These are phyloP conservation scores for Heliconius hortense DNA, from an alignment of 2,888 invertebrate genomes.

Conservation along the genomic window DNA sequence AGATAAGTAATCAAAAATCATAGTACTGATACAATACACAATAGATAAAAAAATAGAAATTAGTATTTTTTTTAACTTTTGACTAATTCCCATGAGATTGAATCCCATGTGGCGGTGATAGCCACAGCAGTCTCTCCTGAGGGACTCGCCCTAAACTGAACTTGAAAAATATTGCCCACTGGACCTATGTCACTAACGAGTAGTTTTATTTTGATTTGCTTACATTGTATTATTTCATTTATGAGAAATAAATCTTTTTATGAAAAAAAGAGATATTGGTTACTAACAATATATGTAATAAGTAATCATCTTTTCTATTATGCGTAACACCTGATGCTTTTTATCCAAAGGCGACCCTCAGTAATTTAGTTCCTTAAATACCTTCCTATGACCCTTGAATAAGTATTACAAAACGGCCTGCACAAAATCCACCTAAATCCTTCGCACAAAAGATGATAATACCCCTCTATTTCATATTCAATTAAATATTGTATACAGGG, in stretches of 20 bases:
- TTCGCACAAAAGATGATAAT: conserved; percentile 77
- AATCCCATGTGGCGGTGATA: conserved; percentile 72
- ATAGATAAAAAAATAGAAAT: background rate
- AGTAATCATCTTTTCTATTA: conserved; percentile 16
- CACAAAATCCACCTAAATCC: conserved; percentile 69
- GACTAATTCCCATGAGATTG: conserved; percentile 79
- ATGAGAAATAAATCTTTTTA: background rate
- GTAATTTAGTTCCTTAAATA: conserved; percentile 68
- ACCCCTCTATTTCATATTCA: conserved; percentile 85
- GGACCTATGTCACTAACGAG: conserved; percentile 36
- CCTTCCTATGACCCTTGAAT: conserved; percentile 72
- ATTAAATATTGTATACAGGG: conserved; percentile 84
- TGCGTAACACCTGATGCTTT: conserved; percentile 54
- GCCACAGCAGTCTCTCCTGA: conserved; percentile 60
- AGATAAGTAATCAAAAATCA: too few species aligned
- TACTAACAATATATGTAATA: background rate
- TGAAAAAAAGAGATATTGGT: background rate
- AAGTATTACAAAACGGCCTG: conserved; percentile 66
- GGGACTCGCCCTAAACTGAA: conserved; percentile 63
- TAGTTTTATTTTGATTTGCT: conserved; percentile 13
- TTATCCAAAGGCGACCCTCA: conserved; percentile 53
- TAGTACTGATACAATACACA: too few species aligned
- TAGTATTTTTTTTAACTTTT: conserved; percentile 63
- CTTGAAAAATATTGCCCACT: conserved; percentile 63
- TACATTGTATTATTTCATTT: background rate